A percentile compares a stretch with the other conserved stretches of the same genome.
Evolutionary conservation across 2,797 vertebrate genomes (phyloP).

Genomic region (Salarias fasciatus): DNA sequence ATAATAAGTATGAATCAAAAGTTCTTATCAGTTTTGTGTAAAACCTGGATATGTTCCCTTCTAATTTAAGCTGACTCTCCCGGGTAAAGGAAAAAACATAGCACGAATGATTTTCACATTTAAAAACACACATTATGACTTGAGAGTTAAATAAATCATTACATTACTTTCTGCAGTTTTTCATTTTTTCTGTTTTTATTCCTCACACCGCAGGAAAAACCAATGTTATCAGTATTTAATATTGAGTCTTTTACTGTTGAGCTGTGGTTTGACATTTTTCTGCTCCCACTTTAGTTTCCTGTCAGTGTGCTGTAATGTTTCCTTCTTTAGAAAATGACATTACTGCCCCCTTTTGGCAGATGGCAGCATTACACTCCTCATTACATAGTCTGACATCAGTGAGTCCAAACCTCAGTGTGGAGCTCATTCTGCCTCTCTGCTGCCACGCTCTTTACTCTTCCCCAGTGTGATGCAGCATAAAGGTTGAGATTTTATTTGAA

Average conservation of each 20-base stretch:
- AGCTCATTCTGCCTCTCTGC: slow-evolving; percentile 7
- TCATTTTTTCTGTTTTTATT: not conserved
- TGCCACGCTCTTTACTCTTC: slow-evolving; percentile 12
- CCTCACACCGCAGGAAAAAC: slow-evolving; percentile 14
- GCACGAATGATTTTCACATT: too few species aligned
- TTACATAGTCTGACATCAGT: slow-evolving; percentile 79
- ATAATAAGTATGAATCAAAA: too few species aligned
- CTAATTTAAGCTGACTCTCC: too few species aligned
- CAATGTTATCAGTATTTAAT: slow-evolving; percentile 9
- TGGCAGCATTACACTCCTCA: slow-evolving; percentile 56
- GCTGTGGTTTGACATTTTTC: slow-evolving; percentile 41
- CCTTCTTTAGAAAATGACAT: slow-evolving; percentile 37
- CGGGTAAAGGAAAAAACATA: too few species aligned
- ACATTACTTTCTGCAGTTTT: not conserved
- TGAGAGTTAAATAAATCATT: too few species aligned
- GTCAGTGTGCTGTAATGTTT: slow-evolving; percentile 15
- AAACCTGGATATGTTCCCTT: too few species aligned
- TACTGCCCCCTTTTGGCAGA: slow-evolving; percentile 74
- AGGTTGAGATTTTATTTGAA: not conserved
- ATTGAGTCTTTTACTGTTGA: slow-evolving; percentile 30
- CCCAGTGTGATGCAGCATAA: slow-evolving; percentile 1
- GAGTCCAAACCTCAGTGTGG: slow-evolving; percentile 22
- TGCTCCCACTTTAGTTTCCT: slow-evolving; percentile 18
- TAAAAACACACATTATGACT: too few species aligned
- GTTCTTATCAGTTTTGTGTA: too few species aligned